A percentile compares a stretch with the other conserved stretches of the same genome.
Conservation (phyloP, 2,113 vertebrate genomes). For the Anolis sagrei region DNA sequence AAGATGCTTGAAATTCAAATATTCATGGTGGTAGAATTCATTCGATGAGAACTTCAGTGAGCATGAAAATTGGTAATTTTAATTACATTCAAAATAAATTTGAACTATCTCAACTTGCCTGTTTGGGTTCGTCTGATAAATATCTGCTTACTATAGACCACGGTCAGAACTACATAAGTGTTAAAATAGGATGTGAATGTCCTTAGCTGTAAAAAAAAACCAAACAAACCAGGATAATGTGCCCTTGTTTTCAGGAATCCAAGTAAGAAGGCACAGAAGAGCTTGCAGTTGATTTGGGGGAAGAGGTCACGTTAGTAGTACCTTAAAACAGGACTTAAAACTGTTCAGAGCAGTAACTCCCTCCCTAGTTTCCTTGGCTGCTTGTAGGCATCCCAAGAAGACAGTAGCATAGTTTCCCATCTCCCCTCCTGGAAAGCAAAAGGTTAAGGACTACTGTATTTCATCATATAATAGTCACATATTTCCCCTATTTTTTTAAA, state of each 20-base stretch:
- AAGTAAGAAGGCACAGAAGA: neutral
- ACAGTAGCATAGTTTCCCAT: neutral
- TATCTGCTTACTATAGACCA: neutral
- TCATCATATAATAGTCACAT: no score
- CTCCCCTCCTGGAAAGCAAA: neutral
- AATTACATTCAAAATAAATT: neutral
- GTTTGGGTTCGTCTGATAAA: neutral
- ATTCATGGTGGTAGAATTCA: neutral
- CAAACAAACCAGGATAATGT: neutral
- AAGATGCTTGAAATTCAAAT: neutral
- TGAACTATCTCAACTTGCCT: neutral
- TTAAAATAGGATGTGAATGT: neutral
- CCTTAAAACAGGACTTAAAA: neutral
- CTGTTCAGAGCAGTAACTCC: neutral
- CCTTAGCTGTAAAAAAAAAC: neutral
- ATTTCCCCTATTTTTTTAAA: no score
- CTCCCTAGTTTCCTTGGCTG: neutral
- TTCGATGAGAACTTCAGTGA: neutral
- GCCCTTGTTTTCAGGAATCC: neutral
- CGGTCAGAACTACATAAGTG: neutral
- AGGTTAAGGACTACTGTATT: no score
- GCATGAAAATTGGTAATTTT: neutral
- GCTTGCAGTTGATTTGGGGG: neutral
- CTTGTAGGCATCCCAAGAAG: neutral
- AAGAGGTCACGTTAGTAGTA: neutral